Evolutionary conservation across 2,113 vertebrate genomes (phyloP), one percentile per base, ranked within the genome.

Genomic region (Sarotherodon lohbergeri): DNA sequence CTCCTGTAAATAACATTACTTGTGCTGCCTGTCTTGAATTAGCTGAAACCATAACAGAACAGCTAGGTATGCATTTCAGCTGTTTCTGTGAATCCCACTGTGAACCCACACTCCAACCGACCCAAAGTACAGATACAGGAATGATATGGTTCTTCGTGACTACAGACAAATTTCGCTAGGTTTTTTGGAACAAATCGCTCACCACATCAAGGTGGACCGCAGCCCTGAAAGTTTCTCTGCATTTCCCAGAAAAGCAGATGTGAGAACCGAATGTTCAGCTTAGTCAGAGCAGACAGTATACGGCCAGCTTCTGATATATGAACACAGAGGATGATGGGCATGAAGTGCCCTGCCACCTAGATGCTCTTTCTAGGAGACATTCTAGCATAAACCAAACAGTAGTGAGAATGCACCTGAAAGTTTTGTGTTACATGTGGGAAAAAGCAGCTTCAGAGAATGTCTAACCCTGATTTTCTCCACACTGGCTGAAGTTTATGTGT

Each of bases 321-420:
- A 9, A 32, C 10, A 78, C 24, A 73, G 41, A 16, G 22, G 46
- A 12, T 32, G 2, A 48, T 32, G 73, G 6, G 27, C 73, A 32
- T 32, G 16, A 0, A 13, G 27, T 13, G 10, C 24, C 43, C 71
- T 29, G 5, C 1, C 22, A 17, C 24, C 71, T 76, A 29, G 0
- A 48, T 29, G 43, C 43, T 76, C 9, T 76, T 50, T 19, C 71
- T 76, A 50, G 43, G 16, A 12, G 16, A 76, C 24, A 76, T 2
- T 48, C 24, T 32, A 29, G 10, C 71, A 32, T 78, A 50, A 78
- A 78, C 43, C 43, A 78, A 32, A 50, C 6, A 78, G 71, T 19
- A 32, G 16, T 78, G 1, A 78, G 43, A n/a, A 4, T 1, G 3
- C 17, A 52, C 46, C 73, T 52, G 73, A 78, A 32, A 6, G 73